Conservation (phyloP, 2,797 vertebrate species). For the Sebastes diaconus region DNA sequence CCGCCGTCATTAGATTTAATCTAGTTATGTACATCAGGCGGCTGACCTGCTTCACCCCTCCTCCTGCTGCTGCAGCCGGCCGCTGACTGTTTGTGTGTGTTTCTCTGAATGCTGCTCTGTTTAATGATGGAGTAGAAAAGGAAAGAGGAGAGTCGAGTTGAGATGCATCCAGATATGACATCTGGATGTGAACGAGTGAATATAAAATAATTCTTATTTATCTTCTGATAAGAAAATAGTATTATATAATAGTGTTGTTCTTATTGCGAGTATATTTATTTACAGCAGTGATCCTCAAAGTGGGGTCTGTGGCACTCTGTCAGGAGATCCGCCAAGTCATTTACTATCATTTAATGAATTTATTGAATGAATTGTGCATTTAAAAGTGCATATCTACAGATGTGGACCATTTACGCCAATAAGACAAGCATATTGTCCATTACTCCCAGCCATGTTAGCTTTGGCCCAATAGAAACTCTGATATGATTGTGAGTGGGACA, state of each 20-base stretch:
- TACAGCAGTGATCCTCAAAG: not conserved
- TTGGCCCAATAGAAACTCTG: no score
- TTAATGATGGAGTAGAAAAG: constrained; percentile 10
- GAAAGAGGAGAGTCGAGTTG: not conserved
- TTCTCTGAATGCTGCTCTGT: constrained; percentile 51
- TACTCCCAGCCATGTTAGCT: no score
- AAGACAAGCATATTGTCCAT: no score
- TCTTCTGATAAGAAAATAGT: not conserved
- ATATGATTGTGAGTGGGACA: no score
- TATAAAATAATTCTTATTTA: not conserved
- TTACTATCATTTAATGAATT: no score
- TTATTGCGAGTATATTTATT: not conserved
- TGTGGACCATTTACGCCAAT: no score
- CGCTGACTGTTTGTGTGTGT: not conserved
- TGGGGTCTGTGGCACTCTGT: no score
- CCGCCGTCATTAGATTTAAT: constrained; percentile 71
- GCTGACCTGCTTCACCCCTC: constrained; percentile 37
- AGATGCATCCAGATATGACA: not conserved
- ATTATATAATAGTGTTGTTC: not conserved
- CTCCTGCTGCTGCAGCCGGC: constrained; percentile 33
- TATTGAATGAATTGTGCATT: no score
- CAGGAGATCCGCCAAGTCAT: no score
- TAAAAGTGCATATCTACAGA: no score
- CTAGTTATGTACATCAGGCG: constrained; percentile 62
- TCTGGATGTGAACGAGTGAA: not conserved